A percentile compares a stretch with the other conserved stretches of the same genome.
phyloP scores from a whole-genome alignment of 2,888 invertebrate species.

The Pammene fasciana region DNA sequence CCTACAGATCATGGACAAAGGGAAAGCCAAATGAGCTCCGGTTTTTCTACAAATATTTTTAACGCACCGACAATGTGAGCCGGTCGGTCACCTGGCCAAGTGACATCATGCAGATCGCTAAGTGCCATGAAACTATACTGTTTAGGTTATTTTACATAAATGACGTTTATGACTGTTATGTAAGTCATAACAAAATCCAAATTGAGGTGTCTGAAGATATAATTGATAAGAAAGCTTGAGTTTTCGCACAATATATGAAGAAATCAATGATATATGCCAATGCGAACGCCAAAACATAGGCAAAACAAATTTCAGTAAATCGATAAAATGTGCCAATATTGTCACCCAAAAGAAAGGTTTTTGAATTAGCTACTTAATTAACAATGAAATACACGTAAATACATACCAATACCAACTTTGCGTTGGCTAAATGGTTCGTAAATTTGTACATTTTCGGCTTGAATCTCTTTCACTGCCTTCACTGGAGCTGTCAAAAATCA shows the following conservation, averaged over 20 bases:
- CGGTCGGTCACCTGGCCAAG: constrained; percentile 15
- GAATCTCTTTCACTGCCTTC: constrained; percentile 68
- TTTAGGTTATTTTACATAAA: constrained; percentile 70
- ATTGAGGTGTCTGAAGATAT: constrained; percentile 49
- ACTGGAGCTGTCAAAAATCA: constrained; percentile 74
- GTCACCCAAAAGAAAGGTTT: background rate
- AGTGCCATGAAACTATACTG: constrained; percentile 45
- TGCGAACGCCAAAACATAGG: constrained; percentile 51
- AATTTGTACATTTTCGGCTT: constrained; percentile 81
- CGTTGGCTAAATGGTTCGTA: constrained; percentile 71
- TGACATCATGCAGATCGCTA: constrained; percentile 19
- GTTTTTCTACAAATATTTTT: no score
- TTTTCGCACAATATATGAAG: constrained; percentile 3
- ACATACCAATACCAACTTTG: constrained; percentile 75
- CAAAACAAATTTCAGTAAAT: constrained; percentile 25
- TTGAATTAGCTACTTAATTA: background rate
- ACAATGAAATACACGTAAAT: constrained; percentile 38
- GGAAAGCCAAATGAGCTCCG: no score
- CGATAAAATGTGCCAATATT: constrained; percentile 19
- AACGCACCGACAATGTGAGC: background rate
- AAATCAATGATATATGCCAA: constrained; percentile 26
- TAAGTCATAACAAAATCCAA: constrained; percentile 72
- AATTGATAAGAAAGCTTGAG: background rate
- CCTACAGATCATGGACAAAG: no score
- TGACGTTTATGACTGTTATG: constrained; percentile 76